A percentile compares a stretch with the other conserved stretches of the same genome.
phyloP scores from a whole-genome alignment of 2,113 vertebrate species.

The Cheirogaleus medius region DNA sequence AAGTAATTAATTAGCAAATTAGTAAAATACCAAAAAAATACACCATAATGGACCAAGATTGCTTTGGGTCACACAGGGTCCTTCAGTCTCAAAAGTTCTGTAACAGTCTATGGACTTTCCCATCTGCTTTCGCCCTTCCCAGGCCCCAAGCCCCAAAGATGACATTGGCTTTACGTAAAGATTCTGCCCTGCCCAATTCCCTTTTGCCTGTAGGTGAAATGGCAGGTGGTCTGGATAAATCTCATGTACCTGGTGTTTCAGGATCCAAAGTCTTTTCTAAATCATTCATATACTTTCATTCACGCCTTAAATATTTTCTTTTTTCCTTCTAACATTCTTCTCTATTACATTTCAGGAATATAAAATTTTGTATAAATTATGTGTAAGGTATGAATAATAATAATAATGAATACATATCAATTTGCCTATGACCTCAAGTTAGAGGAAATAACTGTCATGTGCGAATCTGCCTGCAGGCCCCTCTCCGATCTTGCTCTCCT shows the following conservation, averaged over 20 bases:
- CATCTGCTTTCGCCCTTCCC: neutral
- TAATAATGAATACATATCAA: neutral
- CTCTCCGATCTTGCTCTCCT: neutral
- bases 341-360: neutral
- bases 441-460: neutral
- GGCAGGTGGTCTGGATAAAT: neutral
- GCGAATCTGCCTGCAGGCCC: neutral
- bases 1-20: neutral
- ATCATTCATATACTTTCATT: neutral
- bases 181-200: too few relatives aligned
- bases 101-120: neutral
- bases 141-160: rapidly evolving
- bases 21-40: neutral
- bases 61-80: rapidly evolving
- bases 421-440: neutral
- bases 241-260: neutral
- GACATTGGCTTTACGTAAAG: neutral
- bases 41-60: neutral
- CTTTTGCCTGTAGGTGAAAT: neutral
- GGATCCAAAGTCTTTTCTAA: neutral
- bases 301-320: neutral
- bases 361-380: neutral
- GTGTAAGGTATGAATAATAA: neutral
- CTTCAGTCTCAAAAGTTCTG: neutral
- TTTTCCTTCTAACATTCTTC: neutral